These are phyloP conservation scores for Margaritifera margaritifera DNA, from an alignment of 2,888 invertebrate genomes.

Conservation along the genomic window DNA sequence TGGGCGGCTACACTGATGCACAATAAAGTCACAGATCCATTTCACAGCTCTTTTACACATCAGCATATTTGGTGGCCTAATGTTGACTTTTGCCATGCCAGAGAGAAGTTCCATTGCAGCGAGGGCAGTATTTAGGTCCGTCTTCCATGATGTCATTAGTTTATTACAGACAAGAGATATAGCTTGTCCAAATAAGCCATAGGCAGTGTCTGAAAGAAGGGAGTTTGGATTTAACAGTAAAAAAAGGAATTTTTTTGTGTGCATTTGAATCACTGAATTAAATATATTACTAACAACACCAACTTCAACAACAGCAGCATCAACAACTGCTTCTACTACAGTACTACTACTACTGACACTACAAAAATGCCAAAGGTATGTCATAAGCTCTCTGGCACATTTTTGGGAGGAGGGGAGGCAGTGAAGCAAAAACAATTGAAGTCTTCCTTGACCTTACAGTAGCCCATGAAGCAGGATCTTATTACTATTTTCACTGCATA, in stretches of 20 bases:
- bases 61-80: constrained; percentile 63
- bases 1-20: constrained; percentile 92
- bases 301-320: background rate
- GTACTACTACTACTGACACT: background rate
- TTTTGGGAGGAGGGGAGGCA: too few relatives aligned
- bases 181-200: constrained; percentile 91
- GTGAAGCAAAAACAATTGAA: too few relatives aligned
- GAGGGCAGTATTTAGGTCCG: constrained; percentile 92
- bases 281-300: background rate
- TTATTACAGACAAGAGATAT: constrained; percentile 96
- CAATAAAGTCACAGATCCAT: constrained; percentile 98
- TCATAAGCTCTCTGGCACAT: too few relatives aligned
- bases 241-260: background rate
- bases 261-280: background rate
- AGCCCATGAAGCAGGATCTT: too few relatives aligned
- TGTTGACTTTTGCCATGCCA: constrained; percentile 83
- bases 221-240: background rate
- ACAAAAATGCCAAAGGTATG: too few relatives aligned
- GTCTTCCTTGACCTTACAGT: too few relatives aligned
- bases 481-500: too few relatives aligned
- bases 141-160: constrained; percentile 95
- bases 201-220: constrained; percentile 81
- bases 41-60: constrained; percentile 80
- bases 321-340: background rate
- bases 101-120: constrained; percentile 93